These are phyloP conservation scores for Apis laboriosa DNA, from an alignment of 1,140 invertebrate species.

Conservation along the genomic window DNA sequence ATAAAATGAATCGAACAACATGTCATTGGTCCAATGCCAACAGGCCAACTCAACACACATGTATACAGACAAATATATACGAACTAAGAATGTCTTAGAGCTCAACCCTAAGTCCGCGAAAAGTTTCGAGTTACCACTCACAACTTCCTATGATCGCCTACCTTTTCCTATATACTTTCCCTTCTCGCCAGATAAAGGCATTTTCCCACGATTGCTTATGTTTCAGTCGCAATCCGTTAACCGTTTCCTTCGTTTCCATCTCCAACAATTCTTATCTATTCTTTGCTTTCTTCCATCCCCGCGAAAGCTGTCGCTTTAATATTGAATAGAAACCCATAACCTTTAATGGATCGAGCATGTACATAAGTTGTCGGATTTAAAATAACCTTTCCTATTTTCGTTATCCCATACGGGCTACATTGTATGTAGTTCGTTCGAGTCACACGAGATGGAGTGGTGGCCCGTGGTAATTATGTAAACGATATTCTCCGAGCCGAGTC, in stretches of 20 bases:
- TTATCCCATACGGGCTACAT: not conserved
- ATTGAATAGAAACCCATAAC: slow-evolving; percentile 40
- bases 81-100: not conserved
- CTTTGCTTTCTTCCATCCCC: not conserved
- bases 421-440: not conserved
- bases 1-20: slow-evolving; percentile 43
- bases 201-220: slow-evolving; percentile 22
- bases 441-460: not conserved
- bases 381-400: slow-evolving; percentile 21
- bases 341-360: slow-evolving; percentile 12
- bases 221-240: slow-evolving; percentile 28
- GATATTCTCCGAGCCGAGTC: slow-evolving; percentile 29
- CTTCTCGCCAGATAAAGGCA: slow-evolving; percentile 28
- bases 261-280: not conserved
- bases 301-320: slow-evolving; percentile 8
- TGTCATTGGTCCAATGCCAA: slow-evolving; percentile 48
- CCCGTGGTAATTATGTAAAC: slow-evolving; percentile 52
- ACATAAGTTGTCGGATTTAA: slow-evolving; percentile 10
- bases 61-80: not conserved
- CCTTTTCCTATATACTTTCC: not conserved
- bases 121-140: slow-evolving; percentile 47
- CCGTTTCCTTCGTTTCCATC: slow-evolving; percentile 23
- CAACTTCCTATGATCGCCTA: slow-evolving; percentile 27
- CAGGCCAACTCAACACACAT: not conserved
- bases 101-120: slow-evolving; percentile 10